A percentile compares a stretch with the other conserved stretches of the same genome.
phyloP scores from a whole-genome alignment of 2,888 invertebrate genomes.

The Deilephila porcellus region DNA sequence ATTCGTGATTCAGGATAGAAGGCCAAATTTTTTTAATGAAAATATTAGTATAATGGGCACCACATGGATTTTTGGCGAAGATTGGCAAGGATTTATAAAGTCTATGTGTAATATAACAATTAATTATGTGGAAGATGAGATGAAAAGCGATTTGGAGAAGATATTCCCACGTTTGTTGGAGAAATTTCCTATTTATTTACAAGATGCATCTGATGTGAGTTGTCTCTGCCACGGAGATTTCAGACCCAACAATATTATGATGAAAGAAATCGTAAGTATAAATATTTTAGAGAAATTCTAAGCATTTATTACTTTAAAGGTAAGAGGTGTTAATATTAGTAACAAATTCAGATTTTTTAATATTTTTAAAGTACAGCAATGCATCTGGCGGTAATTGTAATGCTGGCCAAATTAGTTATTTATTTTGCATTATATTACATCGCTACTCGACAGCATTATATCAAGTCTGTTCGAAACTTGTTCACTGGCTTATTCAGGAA shows the following conservation, averaged over 20 bases:
- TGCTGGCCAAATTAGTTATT: too few relatives aligned
- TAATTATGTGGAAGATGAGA: slow-evolving; percentile 43
- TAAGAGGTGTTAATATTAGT: too few relatives aligned
- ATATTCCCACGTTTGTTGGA: slow-evolving; percentile 42
- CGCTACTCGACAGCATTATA: too few relatives aligned
- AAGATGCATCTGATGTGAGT: slow-evolving; percentile 41
- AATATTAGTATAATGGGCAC: slow-evolving; percentile 46
- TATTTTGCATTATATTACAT: too few relatives aligned
- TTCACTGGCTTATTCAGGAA: too few relatives aligned
- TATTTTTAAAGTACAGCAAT: too few relatives aligned
- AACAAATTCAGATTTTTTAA: too few relatives aligned
- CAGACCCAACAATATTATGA: slow-evolving; percentile 64
- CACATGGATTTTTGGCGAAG: slow-evolving; percentile 45
- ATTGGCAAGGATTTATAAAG: slow-evolving; percentile 45
- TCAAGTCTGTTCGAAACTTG: too few relatives aligned
- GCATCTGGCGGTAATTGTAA: too few relatives aligned
- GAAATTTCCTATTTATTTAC: slow-evolving; percentile 45
- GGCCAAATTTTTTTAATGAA: slow-evolving; percentile 53
- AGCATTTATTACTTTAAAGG: too few relatives aligned
- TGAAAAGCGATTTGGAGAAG: slow-evolving; percentile 43
- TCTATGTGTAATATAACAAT: slow-evolving; percentile 44
- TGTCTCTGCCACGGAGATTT: slow-evolving; percentile 69
- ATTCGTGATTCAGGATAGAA: slow-evolving; percentile 52
- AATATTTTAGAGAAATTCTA: too few relatives aligned
- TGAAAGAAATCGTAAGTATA: slow-evolving; percentile 58